These are phyloP conservation scores for Polylopha cassiicola DNA, from an alignment of 2,888 invertebrate genomes.

Conservation along the genomic window DNA sequence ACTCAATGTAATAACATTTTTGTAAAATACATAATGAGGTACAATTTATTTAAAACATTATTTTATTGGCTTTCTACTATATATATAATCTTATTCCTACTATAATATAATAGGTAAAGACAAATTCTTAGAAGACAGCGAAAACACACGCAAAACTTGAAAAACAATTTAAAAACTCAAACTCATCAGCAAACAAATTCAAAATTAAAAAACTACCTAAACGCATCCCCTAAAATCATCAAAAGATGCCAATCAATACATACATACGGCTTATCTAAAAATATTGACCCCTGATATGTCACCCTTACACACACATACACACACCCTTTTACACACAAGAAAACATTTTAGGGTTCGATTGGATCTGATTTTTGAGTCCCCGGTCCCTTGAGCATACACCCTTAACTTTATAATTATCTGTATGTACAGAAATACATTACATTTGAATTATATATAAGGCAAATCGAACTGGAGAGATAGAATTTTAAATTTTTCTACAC, in stretches of 20 bases:
- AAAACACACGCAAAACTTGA: no score
- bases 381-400: constrained; percentile 59
- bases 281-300: constrained; percentile 31
- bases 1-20: no score
- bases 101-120: no score
- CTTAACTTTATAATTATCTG: constrained; percentile 35
- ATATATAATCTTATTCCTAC: no score
- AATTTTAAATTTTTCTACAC: constrained; percentile 18
- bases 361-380: constrained; percentile 60
- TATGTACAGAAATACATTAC: constrained; percentile 51
- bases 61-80: no score
- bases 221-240: constrained; percentile 5
- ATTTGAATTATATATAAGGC: constrained; percentile 56
- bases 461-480: constrained; percentile 43
- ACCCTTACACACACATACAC: constrained; percentile 29
- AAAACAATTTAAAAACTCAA: no score
- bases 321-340: constrained; percentile 23
- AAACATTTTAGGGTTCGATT: constrained; percentile 37
- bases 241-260: constrained; percentile 18
- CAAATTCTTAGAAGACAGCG: no score
- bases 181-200: no score
- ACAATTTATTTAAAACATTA: no score
- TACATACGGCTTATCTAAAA: constrained; percentile 27
- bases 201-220: no score
- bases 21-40: no score